These are phyloP conservation scores for Thalassoma bifasciatum DNA, from an alignment of 2,113 vertebrate genomes.

Conservation along the genomic window DNA sequence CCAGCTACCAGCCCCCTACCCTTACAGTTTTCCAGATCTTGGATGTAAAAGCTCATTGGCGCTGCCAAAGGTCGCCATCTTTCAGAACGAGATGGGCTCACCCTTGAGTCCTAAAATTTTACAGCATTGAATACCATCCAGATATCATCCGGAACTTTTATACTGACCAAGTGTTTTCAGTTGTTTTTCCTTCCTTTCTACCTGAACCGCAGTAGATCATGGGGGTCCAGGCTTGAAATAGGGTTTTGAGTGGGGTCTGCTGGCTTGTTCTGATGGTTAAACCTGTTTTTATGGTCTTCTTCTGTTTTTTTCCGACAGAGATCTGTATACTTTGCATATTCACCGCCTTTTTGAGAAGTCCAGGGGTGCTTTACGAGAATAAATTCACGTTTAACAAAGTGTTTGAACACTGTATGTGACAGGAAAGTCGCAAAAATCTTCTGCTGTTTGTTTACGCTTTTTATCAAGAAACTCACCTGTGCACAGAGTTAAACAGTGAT, in stretches of 20 bases:
- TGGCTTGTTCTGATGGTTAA: conserved; percentile 7
- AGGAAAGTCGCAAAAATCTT: too few species aligned
- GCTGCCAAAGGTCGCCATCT: conserved; percentile 35
- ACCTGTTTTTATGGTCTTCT: neutral
- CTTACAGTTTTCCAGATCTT: conserved; percentile 5
- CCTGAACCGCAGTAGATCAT: neutral
- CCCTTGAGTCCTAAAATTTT: conserved; percentile 17
- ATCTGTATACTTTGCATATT: neutral
- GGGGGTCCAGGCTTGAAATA: neutral
- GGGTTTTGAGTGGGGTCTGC: conserved; percentile 31
- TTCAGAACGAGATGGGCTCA: conserved; percentile 15
- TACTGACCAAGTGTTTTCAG: neutral
- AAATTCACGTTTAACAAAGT: neutral
- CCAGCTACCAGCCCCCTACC: neutral
- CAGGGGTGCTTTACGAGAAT: neutral
- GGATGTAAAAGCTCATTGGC: conserved; percentile 8
- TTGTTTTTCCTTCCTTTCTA: neutral
- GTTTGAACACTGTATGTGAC: too few species aligned
- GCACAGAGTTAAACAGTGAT: neutral
- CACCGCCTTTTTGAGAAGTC: neutral
- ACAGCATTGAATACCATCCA: neutral
- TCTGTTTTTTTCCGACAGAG: neutral
- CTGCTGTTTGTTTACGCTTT: too few species aligned
- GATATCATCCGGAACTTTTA: conserved; percentile 1
- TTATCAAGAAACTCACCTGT: neutral